Conservation (phyloP, 2,797 vertebrate species). For the Silurus aristotelis region DNA sequence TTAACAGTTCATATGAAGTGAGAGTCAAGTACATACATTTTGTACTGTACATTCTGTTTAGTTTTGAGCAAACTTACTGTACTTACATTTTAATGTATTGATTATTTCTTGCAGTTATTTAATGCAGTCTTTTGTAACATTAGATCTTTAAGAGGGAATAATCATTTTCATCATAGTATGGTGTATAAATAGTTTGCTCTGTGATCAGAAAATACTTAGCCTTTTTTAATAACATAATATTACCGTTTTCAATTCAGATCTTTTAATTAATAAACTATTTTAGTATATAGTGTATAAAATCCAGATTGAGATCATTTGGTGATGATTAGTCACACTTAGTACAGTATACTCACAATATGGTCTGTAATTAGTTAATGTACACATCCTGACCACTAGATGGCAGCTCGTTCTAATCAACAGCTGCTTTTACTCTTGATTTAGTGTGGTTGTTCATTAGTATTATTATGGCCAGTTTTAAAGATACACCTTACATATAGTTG, state of each 20-base stretch:
- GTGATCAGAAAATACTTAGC: neutral
- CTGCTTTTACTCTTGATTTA: neutral
- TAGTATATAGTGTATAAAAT: neutral
- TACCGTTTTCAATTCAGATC: neutral
- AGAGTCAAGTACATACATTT: neutral
- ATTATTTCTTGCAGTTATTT: neutral
- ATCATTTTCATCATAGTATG: neutral
- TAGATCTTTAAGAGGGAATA: neutral
- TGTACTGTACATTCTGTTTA: neutral
- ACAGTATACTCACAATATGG: neutral
- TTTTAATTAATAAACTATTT: neutral
- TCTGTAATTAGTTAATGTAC: neutral
- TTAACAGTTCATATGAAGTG: neutral
- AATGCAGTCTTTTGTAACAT: neutral
- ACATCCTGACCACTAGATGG: conserved; percentile 36
- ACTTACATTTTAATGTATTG: neutral
- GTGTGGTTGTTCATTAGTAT: neutral
- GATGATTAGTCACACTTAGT: neutral
- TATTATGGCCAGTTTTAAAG: neutral
- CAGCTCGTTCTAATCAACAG: conserved; percentile 25
- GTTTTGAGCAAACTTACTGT: neutral
- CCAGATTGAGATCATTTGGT: neutral
- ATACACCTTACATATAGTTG: neutral
- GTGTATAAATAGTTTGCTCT: too few species aligned
- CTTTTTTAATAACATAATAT: neutral